These are phyloP conservation scores for Sander lucioperca DNA, from an alignment of 2,113 vertebrate genomes.

Conservation along the genomic window DNA sequence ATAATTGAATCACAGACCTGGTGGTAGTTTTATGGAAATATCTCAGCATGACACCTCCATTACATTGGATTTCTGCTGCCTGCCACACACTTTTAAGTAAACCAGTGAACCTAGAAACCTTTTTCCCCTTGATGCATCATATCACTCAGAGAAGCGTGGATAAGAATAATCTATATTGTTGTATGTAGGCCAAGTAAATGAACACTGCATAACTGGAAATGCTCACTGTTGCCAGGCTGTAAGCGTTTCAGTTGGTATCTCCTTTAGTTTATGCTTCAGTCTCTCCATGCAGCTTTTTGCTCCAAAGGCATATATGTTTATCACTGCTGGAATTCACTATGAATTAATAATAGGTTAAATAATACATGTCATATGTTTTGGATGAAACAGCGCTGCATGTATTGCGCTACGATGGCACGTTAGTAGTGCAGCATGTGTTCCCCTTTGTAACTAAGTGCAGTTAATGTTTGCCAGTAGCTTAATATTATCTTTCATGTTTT, in stretches of 20 bases:
- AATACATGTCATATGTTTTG: constrained; percentile 68
- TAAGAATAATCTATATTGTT: constrained; percentile 77
- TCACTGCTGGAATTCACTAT: constrained; percentile 57
- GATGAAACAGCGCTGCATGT: constrained; percentile 29
- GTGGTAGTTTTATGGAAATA: constrained; percentile 34
- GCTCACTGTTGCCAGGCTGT: constrained; percentile 57
- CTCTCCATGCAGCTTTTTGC: constrained; percentile 39
- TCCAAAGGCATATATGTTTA: constrained; percentile 64
- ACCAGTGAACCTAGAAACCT: constrained; percentile 63
- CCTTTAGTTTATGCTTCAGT: constrained; percentile 47
- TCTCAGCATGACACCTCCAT: constrained; percentile 20
- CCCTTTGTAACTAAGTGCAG: constrained; percentile 40
- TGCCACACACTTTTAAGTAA: constrained; percentile 51
- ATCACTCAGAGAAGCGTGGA: constrained; percentile 47
- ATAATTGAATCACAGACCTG: constrained; percentile 45
- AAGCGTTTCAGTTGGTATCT: constrained; percentile 40
- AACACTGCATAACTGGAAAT: constrained; percentile 64
- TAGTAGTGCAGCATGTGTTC: constrained; percentile 26
- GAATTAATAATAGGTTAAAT: constrained; percentile 75
- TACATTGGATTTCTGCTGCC: constrained; percentile 55
- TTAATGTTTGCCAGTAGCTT: constrained; percentile 33
- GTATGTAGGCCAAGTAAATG: constrained; percentile 80
- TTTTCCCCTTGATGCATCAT: constrained; percentile 56
- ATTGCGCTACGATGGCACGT: constrained; percentile 24
- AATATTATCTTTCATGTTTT: neutral